Evolutionary conservation across 1,140 invertebrate species (phyloP), one percentile per base, ranked within the genome.

Genomic region (Probaryconus sp.): DNA sequence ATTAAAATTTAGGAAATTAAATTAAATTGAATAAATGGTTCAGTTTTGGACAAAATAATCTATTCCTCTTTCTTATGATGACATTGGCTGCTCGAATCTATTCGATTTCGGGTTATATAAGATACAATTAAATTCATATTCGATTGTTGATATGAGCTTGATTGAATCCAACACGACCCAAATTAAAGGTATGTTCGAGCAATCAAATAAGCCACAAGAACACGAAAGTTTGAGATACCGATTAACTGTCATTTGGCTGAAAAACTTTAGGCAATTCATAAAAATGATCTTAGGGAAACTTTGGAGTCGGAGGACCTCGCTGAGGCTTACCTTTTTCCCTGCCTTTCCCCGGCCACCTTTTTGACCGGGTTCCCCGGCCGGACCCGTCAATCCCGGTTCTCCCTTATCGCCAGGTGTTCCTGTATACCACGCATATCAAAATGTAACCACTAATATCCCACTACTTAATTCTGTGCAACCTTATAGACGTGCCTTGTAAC

Each of bases 311-410:
- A 86, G 85, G 85, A 86, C 83, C 84, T 85, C 77, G 83, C 73
- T 86, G 83, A 85, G 84, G 85, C 91, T 94, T 94, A 95, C 95
- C 94, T 92, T 90, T 89, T 94, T 94, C 87, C 94, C 94, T 87
- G 92, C 92, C 79, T 94, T 94, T 83, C 95, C 95, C 81, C 94
- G 89, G 67, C 91, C 88, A 78, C 94, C 95, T 84, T 92, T 93
- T 75, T 94, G 93, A 61, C 94, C 94, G 77, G 90, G 88, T 76
- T 89, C 88, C 79, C 94, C 94, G 70, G 92, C 90, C 76, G 93
- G 91, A 76, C 94, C 94, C 48, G 90, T 89, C 72, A 91, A 90
- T 76, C 93, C 93, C 71, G 89, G 75, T 75, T 94, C 93, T 81
- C 93, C 94, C 87, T 94, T 94, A 84, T 93, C 92, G 79, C 94